Evolutionary conservation across 2,113 vertebrate species (phyloP).

Genomic region (Copsychus sechellarum): DNA sequence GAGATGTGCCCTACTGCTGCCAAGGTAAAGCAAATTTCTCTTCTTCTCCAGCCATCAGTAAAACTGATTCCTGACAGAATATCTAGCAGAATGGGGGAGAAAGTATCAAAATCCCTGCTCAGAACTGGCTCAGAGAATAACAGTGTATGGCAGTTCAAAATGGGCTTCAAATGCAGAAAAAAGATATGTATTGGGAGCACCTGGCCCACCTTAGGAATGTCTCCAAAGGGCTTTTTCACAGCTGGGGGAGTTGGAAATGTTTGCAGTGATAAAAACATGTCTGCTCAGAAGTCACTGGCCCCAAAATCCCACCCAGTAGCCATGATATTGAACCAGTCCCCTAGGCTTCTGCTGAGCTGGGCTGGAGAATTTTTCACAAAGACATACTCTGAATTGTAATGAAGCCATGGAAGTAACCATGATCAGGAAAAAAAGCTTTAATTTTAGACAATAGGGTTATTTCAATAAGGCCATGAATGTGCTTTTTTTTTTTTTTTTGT

Average conservation of each 20-base stretch:
- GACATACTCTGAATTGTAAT: background rate
- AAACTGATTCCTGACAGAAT: background rate
- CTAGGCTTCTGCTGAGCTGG: background rate
- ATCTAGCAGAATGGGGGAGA: background rate
- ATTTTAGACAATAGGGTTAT: background rate
- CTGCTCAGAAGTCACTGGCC: too few species aligned
- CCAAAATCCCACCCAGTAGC: background rate
- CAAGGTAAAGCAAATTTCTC: background rate
- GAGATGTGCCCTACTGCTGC: background rate
- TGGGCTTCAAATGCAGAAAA: background rate
- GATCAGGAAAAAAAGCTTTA: background rate
- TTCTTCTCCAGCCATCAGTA: background rate
- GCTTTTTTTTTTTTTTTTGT: background rate
- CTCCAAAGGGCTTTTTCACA: background rate
- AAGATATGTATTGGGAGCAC: rapidly evolving
- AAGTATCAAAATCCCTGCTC: background rate
- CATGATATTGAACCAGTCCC: background rate
- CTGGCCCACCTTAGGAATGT: background rate
- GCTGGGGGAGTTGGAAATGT: background rate
- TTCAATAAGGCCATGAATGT: background rate
- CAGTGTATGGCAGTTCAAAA: rapidly evolving
- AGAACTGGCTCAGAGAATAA: background rate
- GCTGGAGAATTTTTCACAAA: background rate
- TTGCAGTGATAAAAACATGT: background rate
- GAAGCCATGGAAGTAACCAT: background rate